Evolutionary conservation across 2,888 invertebrate species (phyloP).

Genomic region (Sminthurides aquaticus): DNA sequence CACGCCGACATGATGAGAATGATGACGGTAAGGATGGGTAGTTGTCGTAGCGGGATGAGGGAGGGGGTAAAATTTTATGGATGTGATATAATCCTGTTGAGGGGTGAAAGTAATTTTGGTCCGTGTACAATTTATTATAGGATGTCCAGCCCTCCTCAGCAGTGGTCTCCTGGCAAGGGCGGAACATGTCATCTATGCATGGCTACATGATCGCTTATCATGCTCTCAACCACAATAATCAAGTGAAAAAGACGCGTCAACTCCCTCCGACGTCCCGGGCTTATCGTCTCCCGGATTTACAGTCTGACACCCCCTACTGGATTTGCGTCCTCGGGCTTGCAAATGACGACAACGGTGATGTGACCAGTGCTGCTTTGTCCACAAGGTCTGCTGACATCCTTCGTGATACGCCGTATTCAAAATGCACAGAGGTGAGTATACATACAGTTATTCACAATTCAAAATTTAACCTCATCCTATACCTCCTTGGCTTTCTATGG

Average conservation of each 20-base stretch:
- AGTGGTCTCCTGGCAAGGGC: constrained; percentile 80
- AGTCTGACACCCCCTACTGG: constrained; percentile 71
- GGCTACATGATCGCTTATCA: constrained; percentile 81
- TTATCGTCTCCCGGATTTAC: constrained; percentile 64
- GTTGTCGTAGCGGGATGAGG: not conserved
- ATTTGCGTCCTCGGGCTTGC: constrained; percentile 83
- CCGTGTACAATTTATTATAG: constrained; percentile 27
- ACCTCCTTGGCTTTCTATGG: no score
- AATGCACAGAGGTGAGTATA: constrained; percentile 57
- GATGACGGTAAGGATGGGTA: not conserved
- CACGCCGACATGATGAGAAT: not conserved
- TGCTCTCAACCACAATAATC: constrained; percentile 57
- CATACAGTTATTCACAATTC: no score
- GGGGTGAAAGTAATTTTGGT: constrained; percentile 17
- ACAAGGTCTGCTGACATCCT: constrained; percentile 47
- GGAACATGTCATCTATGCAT: constrained; percentile 68
- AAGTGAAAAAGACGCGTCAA: constrained; percentile 65
- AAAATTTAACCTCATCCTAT: no score
- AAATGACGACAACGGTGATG: constrained; percentile 56
- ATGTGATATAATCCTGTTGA: constrained; percentile 3
- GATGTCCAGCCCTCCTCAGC: constrained; percentile 81
- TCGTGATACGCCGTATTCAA: constrained; percentile 64
- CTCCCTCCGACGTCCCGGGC: constrained; percentile 66
- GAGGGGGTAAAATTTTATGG: constrained; percentile 16
- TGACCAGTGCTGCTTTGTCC: constrained; percentile 51